Conservation (phyloP, 2,888 invertebrate species). For the Cerastis leucographa region DNA sequence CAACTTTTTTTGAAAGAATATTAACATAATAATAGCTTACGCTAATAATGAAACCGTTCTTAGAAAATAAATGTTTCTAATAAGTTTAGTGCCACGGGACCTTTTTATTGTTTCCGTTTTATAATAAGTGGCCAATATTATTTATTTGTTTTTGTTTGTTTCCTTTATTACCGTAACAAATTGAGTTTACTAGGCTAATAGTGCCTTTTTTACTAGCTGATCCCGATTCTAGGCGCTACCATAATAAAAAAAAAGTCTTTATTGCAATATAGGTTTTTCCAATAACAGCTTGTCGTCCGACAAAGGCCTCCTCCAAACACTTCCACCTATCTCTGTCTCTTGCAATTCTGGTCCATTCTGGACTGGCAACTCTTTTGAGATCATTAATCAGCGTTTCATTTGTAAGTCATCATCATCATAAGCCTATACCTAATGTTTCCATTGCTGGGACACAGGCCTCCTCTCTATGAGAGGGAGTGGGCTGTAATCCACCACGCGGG, state of each 20-base stretch:
- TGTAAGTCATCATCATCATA: too few species aligned
- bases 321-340: neutral
- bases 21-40: conserved; percentile 57
- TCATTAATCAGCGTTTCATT: too few species aligned
- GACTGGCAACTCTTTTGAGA: neutral
- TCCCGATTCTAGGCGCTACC: neutral
- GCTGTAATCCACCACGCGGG: too few species aligned
- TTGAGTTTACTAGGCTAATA: neutral
- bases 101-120: conserved; percentile 38
- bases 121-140: conserved; percentile 6
- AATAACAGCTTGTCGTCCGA: too few species aligned
- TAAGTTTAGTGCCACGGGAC: conserved; percentile 31
- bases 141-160: conserved; percentile 16
- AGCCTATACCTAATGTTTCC: too few species aligned
- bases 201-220: neutral
- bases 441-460: too few species aligned
- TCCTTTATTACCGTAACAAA: neutral
- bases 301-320: neutral
- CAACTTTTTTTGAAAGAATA: conserved; percentile 37
- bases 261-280: too few species aligned
- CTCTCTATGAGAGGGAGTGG: too few species aligned
- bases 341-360: neutral
- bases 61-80: conserved; percentile 45
- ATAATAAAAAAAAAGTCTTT: neutral
- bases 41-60: conserved; percentile 40